Evolutionary conservation across 2,888 invertebrate genomes (phyloP), one percentile per base, ranked within the genome.

Genomic region (Hesperia comma): DNA sequence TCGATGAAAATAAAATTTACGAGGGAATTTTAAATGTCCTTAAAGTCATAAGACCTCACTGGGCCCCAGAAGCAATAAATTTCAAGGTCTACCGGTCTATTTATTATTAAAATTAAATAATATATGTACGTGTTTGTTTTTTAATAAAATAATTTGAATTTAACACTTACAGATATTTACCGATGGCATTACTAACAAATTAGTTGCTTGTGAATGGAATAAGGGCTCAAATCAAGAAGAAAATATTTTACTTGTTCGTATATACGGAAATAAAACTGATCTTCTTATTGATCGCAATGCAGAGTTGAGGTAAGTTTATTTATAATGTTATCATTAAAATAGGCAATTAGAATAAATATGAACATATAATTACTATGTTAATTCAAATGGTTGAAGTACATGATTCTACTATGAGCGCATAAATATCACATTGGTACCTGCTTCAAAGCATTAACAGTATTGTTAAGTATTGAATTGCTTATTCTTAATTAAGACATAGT

Each of bases 221-320:
- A 74, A 77, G 54, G 74, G 78, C 14, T 61, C 75, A 17, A 74
- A 71, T 63, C 77, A 74, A 68, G 77, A 80, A 72, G 95, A 97
- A 19, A 82, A 87, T 78, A 95, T 96, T 79, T 94, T 99, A 1
- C 94, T 99, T 63, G 95, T 99, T 26, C 94, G 99, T 76, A 95
- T 99, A 70, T 99, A 98, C 93, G 99, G 99, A 33, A 95, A 96
- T 77, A 98, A 98, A 87, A 98, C 99, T 2, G 98, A 99, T 87
- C 92, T 97, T 74, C 94, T 99, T 71, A 98, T 99, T 80, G 97
- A 99, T 83, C 94, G 98, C 71, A 95, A 96, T 81, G 95, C 96
- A 61, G 98, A 99, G 92, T 95, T 95, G 67, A 94, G 95, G 94
- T 94, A 85, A 85, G 80, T 75, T 41, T 21, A 21, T 15, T 61